Percentiles rank a stretch among this genome's conserved stretches.
Conservation (phyloP, 53 echinoderm and acorn worm genomes). For the Crossaster papposus region DNA sequence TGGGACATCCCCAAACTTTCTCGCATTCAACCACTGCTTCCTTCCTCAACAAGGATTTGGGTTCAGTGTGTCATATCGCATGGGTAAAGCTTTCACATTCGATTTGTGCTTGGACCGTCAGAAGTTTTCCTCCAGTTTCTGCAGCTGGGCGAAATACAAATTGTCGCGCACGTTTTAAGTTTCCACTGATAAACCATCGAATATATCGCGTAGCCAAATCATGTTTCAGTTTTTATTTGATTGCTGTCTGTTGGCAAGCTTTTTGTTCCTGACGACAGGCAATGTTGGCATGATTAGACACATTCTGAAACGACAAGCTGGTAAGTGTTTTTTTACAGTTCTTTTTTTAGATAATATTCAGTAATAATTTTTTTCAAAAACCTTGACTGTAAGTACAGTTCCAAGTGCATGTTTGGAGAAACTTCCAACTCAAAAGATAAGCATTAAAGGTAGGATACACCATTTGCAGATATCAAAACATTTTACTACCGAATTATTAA, state of each 20-base stretch:
- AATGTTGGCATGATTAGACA: slow-evolving; percentile 13
- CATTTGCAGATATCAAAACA: no score
- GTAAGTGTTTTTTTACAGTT: slow-evolving; percentile 27
- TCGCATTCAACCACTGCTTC: neutral
- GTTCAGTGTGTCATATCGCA: no score
- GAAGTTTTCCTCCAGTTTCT: neutral
- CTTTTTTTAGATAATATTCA: neutral
- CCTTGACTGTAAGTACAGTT: no score
- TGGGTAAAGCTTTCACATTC: no score
- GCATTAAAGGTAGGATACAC: no score
- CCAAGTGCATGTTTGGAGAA: no score
- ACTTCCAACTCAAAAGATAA: no score
- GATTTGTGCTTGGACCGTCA: no score
- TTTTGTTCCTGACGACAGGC: neutral
- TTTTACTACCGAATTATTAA: no score
- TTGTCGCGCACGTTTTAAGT: neutral
- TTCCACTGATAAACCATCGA: neutral
- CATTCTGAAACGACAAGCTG: slow-evolving; percentile 27
- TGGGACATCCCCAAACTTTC: slow-evolving; percentile 1
- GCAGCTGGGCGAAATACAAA: neutral
- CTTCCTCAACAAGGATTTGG: neutral
- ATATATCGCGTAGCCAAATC: neutral
- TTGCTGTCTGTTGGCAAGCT: slow-evolving; percentile 6
- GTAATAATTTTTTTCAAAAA: neutral
- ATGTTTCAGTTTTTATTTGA: neutral